phyloP scores from a whole-genome alignment of 1,140 invertebrate genomes.

The Pogonomyrmex californicus region DNA sequence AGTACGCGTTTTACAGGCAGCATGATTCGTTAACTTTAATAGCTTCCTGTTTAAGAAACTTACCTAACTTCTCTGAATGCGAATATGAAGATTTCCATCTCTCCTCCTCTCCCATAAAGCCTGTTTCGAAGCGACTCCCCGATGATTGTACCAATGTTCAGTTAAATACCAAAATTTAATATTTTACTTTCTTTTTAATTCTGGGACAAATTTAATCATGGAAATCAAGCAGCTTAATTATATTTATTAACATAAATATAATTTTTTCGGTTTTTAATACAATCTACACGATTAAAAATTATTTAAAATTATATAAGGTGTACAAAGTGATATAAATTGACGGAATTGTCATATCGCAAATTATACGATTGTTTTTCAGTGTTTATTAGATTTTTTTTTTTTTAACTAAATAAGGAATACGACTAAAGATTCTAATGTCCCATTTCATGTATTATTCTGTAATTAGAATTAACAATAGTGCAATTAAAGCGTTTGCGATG shows the following conservation, averaged over 20 bases:
- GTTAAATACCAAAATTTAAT: conserved; percentile 20
- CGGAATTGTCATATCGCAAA: neutral
- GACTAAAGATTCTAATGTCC: neutral
- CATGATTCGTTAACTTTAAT: conserved; percentile 61
- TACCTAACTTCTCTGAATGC: conserved; percentile 22
- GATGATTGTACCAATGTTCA: conserved; percentile 27
- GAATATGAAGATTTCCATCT: conserved; percentile 49
- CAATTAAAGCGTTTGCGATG: neutral
- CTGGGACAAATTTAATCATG: conserved; percentile 3
- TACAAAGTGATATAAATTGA: neutral
- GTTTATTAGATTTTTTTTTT: neutral
- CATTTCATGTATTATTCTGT: neutral
- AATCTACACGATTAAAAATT: neutral
- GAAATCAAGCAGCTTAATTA: neutral
- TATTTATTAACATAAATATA: neutral
- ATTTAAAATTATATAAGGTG: neutral
- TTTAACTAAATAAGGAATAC: neutral
- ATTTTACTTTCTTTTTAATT: conserved; percentile 13
- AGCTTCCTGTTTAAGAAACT: conserved; percentile 52
- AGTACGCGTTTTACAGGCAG: conserved; percentile 42
- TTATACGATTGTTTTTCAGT: neutral
- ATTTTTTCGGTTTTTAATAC: neutral
- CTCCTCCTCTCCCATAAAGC: conserved; percentile 7
- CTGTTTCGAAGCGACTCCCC: conserved; percentile 20
- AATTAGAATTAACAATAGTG: conserved; percentile 31